Base-by-base conservation (phyloP, 2,797 vertebrate genomes). In the Nannoperca australis region DNA sequence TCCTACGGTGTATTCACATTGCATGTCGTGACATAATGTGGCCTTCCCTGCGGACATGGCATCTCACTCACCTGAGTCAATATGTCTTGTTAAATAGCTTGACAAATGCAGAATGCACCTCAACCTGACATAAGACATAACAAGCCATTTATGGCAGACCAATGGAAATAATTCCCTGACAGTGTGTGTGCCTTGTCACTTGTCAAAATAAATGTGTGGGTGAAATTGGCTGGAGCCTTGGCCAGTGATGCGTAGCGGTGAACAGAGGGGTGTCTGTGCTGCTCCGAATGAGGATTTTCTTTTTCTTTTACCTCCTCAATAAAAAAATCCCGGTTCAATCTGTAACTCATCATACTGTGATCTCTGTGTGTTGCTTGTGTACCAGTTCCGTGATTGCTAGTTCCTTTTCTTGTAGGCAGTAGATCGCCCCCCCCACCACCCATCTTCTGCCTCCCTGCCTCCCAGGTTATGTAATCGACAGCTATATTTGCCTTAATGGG, bases 171-270 rank as follows among this genome's bases (percentile, higher is more conserved):
- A 88, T 92, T 78, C 70, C 65, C 82, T 74, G 83, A 82, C 88
- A 85, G 83, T 85, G 76, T 86, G 68, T 79, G 69, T 59, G 75
- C 67, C 79, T 82, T 89, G 86, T 92, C 90, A 93, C 78, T 92
- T 94, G 93, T 94, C 92, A 94, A 90, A 92, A 91, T 90, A 91
- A 86, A 86, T 74, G 86, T 88, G 84, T 88, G 85, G 86, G 85
- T 81, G 91, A 92, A 91, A 91, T 88, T 89, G 88, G 81, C 90
- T 87, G 84, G 78, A 91, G 85, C 87, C 65, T 61, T 50, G 87
- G 77, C 81, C 89, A 89, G 80, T 89, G 92, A 93, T 84, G 87
- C 91, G 80, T 90, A 92, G 88, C 86, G 44, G 44, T 63, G 71
- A 83, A 75, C 74, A 67, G 73, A 84, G 66, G 66, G 68, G 53